A percentile compares a stretch with the other conserved stretches of the same genome.
These are phyloP conservation scores for Drosophila anomalipes DNA, from an alignment of 2,888 invertebrate genomes.

Conservation along the genomic window DNA sequence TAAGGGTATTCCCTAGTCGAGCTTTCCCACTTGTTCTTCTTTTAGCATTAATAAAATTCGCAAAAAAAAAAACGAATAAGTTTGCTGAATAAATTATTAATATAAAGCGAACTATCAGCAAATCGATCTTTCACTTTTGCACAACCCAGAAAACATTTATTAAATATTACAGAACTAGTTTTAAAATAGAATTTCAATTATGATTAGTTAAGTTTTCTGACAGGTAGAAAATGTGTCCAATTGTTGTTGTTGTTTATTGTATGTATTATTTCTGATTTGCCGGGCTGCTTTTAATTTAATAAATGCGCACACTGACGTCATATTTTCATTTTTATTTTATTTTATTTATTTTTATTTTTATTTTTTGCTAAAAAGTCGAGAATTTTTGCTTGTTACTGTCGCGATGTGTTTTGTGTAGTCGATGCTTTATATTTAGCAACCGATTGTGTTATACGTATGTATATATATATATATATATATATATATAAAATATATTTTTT, in stretches of 20 bases:
- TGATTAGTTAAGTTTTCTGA: conserved; percentile 15
- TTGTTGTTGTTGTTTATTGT: conserved; percentile 19
- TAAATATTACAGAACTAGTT: no score
- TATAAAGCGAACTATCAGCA: background rate
- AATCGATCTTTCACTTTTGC: background rate
- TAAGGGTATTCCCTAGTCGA: background rate
- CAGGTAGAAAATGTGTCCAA: conserved; percentile 36
- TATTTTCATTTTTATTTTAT: conserved; percentile 35
- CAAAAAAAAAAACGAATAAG: background rate
- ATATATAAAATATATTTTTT: background rate
- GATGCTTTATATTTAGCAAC: conserved; percentile 57
- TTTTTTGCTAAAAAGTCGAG: conserved; percentile 46
- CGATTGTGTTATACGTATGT: conserved; percentile 38
- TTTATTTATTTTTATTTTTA: background rate
- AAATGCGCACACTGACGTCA: conserved; percentile 75
- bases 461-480: background rate
- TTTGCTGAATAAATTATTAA: background rate
- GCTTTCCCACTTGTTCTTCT: background rate
- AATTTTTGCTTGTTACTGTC: conserved; percentile 34
- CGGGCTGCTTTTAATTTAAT: conserved; percentile 44
- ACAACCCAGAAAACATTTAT: background rate
- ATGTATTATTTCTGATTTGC: conserved; percentile 21
- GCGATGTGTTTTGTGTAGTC: conserved; percentile 31
- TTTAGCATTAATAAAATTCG: background rate
- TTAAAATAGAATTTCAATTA: conserved; percentile 9